phyloP scores from a whole-genome alignment of 2,113 vertebrate species.

The Ceyx cyanopectus region DNA sequence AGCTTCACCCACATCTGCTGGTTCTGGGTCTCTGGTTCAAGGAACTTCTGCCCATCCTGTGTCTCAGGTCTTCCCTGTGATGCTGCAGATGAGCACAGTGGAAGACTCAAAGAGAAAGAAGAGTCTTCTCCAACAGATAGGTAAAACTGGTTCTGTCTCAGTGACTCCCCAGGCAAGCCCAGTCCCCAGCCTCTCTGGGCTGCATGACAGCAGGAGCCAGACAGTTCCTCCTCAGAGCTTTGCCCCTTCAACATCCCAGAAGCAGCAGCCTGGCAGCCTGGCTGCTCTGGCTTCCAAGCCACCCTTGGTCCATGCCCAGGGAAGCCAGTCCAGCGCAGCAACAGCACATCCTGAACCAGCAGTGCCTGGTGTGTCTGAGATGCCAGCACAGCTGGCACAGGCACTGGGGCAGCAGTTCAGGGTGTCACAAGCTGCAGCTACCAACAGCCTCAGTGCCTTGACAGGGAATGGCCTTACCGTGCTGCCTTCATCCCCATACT shows the following conservation, averaged over 20 bases:
- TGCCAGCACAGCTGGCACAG: neutral
- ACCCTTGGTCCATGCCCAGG: rapidly evolving
- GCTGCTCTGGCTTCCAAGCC: neutral
- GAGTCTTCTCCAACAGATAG: neutral
- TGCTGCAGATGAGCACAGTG: neutral
- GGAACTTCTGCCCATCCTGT: neutral
- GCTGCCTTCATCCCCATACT: neutral
- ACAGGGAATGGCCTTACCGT: neutral
- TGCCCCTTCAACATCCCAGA: neutral
- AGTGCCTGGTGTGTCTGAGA: neutral
- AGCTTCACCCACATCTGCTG: neutral
- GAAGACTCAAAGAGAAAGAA: neutral
- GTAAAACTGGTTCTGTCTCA: neutral
- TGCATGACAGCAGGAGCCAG: neutral
- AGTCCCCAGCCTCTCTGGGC: neutral
- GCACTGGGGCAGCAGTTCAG: neutral
- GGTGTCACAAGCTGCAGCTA: neutral
- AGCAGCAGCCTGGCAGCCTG: neutral
- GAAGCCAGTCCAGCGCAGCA: neutral
- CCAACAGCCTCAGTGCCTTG: neutral
- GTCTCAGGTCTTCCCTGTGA: neutral
- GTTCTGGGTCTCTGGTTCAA: neutral
- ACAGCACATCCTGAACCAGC: rapidly evolving
- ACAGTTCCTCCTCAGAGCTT: neutral
- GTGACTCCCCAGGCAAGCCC: neutral